These are phyloP conservation scores for Brachyhypopomus gauderio DNA, from an alignment of 2,113 vertebrate genomes.

Conservation along the genomic window DNA sequence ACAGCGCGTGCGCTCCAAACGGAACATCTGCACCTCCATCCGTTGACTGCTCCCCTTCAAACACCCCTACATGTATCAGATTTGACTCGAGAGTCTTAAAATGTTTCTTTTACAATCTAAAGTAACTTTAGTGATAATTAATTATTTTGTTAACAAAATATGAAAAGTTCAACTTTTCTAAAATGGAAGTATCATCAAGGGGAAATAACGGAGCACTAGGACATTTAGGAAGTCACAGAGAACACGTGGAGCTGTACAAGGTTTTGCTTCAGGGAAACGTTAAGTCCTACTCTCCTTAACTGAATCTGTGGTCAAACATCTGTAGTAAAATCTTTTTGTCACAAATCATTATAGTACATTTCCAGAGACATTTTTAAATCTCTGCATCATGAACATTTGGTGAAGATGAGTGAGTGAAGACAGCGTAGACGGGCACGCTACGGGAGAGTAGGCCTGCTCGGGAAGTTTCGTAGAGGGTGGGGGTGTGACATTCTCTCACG, in stretches of 20 bases:
- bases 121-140: conserved; percentile 64
- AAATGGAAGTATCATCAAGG: conserved; percentile 64
- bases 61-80: conserved; percentile 54
- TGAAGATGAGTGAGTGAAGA: background rate
- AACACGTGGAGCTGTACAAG: conserved; percentile 75
- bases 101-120: conserved; percentile 64
- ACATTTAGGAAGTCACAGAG: conserved; percentile 55
- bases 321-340: conserved; percentile 62
- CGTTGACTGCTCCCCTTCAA: conserved; percentile 56
- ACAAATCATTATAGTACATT: conserved; percentile 64
- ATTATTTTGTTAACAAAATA: conserved; percentile 59
- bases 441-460: conserved; percentile 18
- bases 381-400: conserved; percentile 9
- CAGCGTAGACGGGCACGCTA: background rate
- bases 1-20: conserved; percentile 8
- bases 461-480: background rate
- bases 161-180: conserved; percentile 73
- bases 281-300: conserved; percentile 48
- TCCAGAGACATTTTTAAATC: conserved; percentile 55
- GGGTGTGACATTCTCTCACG: conserved; percentile 12
- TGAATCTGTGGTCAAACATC: conserved; percentile 60
- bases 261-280: conserved; percentile 68
- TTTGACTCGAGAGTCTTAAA: conserved; percentile 64
- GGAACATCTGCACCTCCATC: conserved; percentile 7
- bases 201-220: conserved; percentile 50